Percentiles rank a stretch among this genome's conserved stretches.
Evolutionary conservation across 2,888 invertebrate species (phyloP).

Genomic region (Liposcelis brunnea): DNA sequence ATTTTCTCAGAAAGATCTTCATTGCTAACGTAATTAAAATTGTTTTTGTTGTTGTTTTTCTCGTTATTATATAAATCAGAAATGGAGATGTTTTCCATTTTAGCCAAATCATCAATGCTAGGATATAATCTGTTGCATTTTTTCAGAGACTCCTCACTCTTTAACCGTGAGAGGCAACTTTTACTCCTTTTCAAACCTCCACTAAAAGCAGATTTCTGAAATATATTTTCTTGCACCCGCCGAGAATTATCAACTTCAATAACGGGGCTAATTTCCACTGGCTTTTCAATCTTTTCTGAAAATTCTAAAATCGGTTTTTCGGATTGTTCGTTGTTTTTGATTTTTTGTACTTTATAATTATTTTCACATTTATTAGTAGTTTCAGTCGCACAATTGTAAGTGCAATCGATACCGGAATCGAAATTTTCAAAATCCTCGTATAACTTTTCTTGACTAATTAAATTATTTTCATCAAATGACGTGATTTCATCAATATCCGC

Average conservation of each 20-base stretch:
- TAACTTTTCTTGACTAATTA: too few species aligned
- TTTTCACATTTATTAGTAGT: background rate
- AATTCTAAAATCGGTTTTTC: too few species aligned
- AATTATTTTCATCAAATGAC: too few species aligned
- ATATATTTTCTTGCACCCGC: background rate
- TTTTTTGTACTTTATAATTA: background rate
- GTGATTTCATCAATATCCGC: background rate
- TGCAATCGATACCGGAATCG: conserved; percentile 5
- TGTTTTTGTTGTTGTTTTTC: too few species aligned
- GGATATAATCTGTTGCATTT: background rate
- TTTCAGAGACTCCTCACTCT: background rate
- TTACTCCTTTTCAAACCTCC: too few species aligned
- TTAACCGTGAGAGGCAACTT: background rate
- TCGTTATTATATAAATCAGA: background rate
- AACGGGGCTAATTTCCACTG: background rate
- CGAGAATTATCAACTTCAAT: background rate
- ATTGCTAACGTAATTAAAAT: background rate
- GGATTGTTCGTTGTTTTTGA: background rate
- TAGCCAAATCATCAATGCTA: background rate
- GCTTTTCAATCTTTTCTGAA: too few species aligned
- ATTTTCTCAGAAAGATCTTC: conserved; percentile 3
- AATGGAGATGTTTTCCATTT: background rate
- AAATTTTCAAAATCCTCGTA: background rate
- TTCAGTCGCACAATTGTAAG: background rate
- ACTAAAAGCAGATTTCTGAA: background rate